phyloP scores from a whole-genome alignment of 2,113 vertebrate species.

The Myiozetetes cayanensis region DNA sequence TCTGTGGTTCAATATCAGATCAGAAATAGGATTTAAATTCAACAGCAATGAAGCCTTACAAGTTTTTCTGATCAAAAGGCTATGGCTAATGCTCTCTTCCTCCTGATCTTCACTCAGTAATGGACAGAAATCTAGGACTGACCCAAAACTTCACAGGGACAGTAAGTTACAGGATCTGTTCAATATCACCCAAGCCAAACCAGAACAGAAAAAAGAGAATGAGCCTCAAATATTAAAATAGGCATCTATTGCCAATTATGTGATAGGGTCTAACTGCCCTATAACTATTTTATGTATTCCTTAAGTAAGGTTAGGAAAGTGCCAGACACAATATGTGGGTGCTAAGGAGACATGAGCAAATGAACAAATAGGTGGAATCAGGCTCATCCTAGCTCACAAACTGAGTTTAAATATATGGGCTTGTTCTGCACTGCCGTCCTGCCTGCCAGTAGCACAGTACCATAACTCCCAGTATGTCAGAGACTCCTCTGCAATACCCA shows the following conservation, averaged over 20 bases:
- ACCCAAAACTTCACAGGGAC: not conserved
- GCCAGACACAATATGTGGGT: not conserved
- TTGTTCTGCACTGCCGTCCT: rapidly evolving
- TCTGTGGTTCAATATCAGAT: not conserved
- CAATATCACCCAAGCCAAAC: not conserved
- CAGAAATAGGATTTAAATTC: not conserved
- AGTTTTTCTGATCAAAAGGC: not conserved
- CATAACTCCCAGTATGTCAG: not conserved
- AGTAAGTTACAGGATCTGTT: not conserved
- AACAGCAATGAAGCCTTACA: not conserved
- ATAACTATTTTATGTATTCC: not conserved
- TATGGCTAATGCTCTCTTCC: not conserved
- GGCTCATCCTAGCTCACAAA: not conserved
- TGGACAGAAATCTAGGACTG: not conserved
- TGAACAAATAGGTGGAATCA: not conserved
- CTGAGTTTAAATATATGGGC: rapidly evolving
- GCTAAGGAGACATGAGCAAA: not conserved
- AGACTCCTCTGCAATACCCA: not conserved
- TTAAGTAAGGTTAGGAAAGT: not conserved
- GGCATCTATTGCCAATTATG: not conserved
- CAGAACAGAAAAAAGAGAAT: not conserved
- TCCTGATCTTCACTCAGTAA: not conserved
- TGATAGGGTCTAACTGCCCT: not conserved
- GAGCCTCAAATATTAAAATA: not conserved
- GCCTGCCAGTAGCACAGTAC: not conserved